phyloP scores from a whole-genome alignment of 2,797 vertebrate species.

The Leuciscus waleckii region DNA sequence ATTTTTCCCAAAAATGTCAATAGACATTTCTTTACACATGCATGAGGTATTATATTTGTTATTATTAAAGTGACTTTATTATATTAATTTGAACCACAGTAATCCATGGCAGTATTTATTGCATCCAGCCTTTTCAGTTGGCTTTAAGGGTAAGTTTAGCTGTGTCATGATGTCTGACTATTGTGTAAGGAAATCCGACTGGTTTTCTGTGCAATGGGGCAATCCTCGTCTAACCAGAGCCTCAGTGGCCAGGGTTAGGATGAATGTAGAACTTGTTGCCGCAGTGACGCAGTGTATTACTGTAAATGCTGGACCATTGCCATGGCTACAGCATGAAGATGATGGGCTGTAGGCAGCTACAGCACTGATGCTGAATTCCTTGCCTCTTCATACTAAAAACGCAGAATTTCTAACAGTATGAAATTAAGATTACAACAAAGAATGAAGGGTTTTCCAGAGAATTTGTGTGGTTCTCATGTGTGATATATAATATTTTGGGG shows the following conservation, averaged over 20 bases:
- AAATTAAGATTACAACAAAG: background rate
- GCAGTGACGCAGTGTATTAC: slow-evolving; percentile 59
- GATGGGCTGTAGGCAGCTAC: slow-evolving; percentile 40
- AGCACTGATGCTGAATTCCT: slow-evolving; percentile 18
- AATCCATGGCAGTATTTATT: background rate
- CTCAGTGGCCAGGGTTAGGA: slow-evolving; percentile 32
- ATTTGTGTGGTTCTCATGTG: background rate
- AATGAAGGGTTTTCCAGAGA: background rate
- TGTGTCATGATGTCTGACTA: background rate
- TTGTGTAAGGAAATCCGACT: slow-evolving; percentile 12
- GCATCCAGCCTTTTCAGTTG: background rate
- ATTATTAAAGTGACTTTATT: background rate
- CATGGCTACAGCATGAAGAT: slow-evolving; percentile 53
- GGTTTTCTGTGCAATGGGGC: background rate
- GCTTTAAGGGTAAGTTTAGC: background rate
- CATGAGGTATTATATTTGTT: background rate
- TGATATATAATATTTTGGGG: background rate
- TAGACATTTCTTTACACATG: background rate
- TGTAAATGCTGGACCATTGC: slow-evolving; percentile 56
- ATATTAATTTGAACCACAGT: background rate
- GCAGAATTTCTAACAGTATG: background rate
- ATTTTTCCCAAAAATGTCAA: background rate
- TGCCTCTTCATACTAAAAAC: background rate
- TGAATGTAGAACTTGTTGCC: slow-evolving; percentile 48
- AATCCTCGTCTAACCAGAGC: slow-evolving; percentile 6